These are phyloP conservation scores for Piprites chloris DNA, from an alignment of 2,113 vertebrate species.

Conservation along the genomic window DNA sequence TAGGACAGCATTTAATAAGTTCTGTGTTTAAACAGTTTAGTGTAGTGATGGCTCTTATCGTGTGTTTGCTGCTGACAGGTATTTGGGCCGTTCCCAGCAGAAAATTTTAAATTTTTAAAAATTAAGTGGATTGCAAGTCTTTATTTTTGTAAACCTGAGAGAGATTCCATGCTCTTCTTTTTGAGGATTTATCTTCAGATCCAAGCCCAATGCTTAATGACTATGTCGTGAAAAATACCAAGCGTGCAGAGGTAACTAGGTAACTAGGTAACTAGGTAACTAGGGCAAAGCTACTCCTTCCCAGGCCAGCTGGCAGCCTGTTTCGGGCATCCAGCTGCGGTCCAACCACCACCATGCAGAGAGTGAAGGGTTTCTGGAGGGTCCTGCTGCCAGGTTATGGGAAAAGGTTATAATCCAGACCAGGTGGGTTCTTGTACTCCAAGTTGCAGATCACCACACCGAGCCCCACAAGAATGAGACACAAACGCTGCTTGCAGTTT, in stretches of 20 bases:
- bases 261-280: too few relatives aligned
- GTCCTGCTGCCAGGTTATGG: too few relatives aligned
- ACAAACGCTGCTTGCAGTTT: too few relatives aligned
- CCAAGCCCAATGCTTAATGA: neutral
- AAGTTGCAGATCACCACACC: too few relatives aligned
- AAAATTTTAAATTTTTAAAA: neutral
- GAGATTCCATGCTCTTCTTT: neutral
- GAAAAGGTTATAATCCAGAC: too few relatives aligned
- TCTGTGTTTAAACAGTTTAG: neutral
- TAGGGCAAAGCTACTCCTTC: neutral
- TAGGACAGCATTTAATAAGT: neutral
- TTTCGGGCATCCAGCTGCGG: neutral
- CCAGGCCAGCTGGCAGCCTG: accelerated
- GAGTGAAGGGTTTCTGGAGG: neutral
- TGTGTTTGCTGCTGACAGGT: neutral
- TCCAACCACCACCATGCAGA: neutral
- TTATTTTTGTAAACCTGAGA: neutral
- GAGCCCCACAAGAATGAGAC: too few relatives aligned
- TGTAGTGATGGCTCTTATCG: neutral
- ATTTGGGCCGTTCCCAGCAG: neutral
- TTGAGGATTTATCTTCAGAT: neutral
- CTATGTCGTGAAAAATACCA: neutral
- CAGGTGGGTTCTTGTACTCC: too few relatives aligned
- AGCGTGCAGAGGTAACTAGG: too few relatives aligned
- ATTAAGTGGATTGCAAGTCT: neutral